These are phyloP conservation scores for Rhynchophorus ferrugineus DNA, from an alignment of 1,140 invertebrate species.

Conservation along the genomic window DNA sequence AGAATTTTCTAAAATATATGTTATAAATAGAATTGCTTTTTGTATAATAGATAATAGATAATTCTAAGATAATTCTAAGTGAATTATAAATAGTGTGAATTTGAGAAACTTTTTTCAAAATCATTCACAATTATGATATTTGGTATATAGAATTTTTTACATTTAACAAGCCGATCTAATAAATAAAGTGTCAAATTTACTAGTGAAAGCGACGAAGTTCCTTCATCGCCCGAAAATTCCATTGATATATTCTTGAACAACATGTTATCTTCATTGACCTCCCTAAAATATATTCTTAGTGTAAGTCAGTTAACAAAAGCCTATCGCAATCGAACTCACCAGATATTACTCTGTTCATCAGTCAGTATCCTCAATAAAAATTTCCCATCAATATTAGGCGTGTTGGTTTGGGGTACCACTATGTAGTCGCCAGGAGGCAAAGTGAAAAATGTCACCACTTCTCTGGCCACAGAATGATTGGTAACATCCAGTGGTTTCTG, in stretches of 20 bases:
- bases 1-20: no score
- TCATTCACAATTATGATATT: no score
- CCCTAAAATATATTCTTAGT: conserved; percentile 45
- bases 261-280: conserved; percentile 71
- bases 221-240: conserved; percentile 50
- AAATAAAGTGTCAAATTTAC: no score
- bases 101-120: no score
- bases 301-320: neutral
- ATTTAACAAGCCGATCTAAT: no score
- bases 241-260: conserved; percentile 55
- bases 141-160: no score
- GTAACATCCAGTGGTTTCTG: conserved; percentile 62
- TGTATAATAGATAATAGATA: no score
- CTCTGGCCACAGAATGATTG: conserved; percentile 57
- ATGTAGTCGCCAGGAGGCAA: conserved; percentile 70
- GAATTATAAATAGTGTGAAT: no score
- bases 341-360: conserved; percentile 66
- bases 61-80: no score
- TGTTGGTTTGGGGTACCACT: conserved; percentile 66
- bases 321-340: conserved; percentile 42
- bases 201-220: conserved; percentile 5
- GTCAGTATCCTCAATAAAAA: conserved; percentile 64
- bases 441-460: conserved; percentile 68
- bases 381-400: conserved; percentile 60
- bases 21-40: no score